These are phyloP conservation scores for Elephas maximus DNA, from an alignment of 2,113 vertebrate genomes.

Conservation along the genomic window DNA sequence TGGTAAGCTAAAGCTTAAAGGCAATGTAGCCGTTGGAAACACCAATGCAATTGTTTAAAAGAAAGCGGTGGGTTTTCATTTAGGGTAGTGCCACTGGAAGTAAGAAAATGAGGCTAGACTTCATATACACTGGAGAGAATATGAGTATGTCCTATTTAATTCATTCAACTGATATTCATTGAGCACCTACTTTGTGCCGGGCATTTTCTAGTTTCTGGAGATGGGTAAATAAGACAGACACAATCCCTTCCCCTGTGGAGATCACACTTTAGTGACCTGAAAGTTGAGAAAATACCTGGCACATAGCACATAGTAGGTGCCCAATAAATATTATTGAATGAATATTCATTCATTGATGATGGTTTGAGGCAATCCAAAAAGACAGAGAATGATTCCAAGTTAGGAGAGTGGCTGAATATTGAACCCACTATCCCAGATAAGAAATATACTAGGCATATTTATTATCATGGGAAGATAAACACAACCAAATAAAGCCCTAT, in stretches of 20 bases:
- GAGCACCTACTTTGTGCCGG: not conserved
- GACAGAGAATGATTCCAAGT: not conserved
- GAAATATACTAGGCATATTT: not conserved
- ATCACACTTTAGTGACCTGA: slow-evolving; percentile 29
- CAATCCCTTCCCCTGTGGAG: not conserved
- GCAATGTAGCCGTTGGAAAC: not conserved
- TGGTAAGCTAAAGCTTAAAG: not conserved
- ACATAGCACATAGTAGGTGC: not conserved
- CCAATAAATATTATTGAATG: not conserved
- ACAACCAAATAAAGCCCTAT: not conserved
- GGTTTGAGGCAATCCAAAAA: slow-evolving; percentile 27
- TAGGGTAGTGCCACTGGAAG: not conserved
- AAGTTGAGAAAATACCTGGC: slow-evolving; percentile 20
- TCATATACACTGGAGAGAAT: not conserved
- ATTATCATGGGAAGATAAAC: not conserved
- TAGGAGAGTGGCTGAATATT: not conserved
- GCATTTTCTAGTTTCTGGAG: not conserved
- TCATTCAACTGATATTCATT: not conserved
- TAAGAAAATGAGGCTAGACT: not conserved
- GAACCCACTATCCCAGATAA: not conserved
- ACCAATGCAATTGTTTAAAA: not conserved
- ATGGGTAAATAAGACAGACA: not conserved
- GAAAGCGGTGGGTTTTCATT: not conserved
- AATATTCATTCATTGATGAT: not conserved
- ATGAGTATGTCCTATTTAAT: not conserved